Percentiles rank a stretch among this genome's conserved stretches.
Evolutionary conservation across 2,113 vertebrate species (phyloP).

Genomic region (Pomatorhinus ruficollis): DNA sequence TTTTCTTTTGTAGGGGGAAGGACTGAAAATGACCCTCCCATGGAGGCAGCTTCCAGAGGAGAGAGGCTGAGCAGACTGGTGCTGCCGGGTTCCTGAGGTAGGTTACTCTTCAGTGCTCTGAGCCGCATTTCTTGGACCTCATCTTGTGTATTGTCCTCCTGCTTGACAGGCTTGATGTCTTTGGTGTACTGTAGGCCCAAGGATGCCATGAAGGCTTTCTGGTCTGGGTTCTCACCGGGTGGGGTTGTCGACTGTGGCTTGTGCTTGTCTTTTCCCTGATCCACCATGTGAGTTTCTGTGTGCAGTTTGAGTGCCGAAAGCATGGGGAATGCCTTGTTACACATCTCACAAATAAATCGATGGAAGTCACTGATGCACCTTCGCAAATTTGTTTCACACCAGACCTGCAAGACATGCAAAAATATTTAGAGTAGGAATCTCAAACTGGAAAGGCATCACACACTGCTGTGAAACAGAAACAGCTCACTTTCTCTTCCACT

Average conservation of each 20-base stretch:
- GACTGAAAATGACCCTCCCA: slow-evolving; percentile 79
- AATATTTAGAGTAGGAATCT: neutral
- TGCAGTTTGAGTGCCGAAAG: slow-evolving; percentile 87
- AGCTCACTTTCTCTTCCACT: neutral
- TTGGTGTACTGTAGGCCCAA: slow-evolving; percentile 89
- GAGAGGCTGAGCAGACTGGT: slow-evolving; percentile 80
- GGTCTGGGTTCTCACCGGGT: slow-evolving; percentile 52
- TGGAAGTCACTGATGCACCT: slow-evolving; percentile 94
- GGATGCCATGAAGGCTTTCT: slow-evolving; percentile 85
- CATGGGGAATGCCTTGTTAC: slow-evolving; percentile 96
- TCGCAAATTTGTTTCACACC: slow-evolving; percentile 95
- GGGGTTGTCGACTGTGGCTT: slow-evolving; percentile 26
- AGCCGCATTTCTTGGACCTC: slow-evolving; percentile 88
- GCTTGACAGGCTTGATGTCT: slow-evolving; percentile 75
- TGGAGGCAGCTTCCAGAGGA: slow-evolving; percentile 80
- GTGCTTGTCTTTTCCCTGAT: slow-evolving; percentile 66
- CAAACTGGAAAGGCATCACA: neutral
- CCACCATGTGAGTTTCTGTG: slow-evolving; percentile 64
- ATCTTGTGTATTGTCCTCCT: slow-evolving; percentile 78
- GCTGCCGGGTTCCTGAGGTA: slow-evolving; percentile 87
- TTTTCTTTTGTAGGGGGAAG: slow-evolving; percentile 82
- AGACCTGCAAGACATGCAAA: slow-evolving; percentile 79
- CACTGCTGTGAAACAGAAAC: neutral
- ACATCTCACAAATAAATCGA: slow-evolving; percentile 88
- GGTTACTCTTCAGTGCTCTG: slow-evolving; percentile 84